Evolutionary conservation across 1,140 invertebrate species (phyloP).

Genomic region (Delia radicum): DNA sequence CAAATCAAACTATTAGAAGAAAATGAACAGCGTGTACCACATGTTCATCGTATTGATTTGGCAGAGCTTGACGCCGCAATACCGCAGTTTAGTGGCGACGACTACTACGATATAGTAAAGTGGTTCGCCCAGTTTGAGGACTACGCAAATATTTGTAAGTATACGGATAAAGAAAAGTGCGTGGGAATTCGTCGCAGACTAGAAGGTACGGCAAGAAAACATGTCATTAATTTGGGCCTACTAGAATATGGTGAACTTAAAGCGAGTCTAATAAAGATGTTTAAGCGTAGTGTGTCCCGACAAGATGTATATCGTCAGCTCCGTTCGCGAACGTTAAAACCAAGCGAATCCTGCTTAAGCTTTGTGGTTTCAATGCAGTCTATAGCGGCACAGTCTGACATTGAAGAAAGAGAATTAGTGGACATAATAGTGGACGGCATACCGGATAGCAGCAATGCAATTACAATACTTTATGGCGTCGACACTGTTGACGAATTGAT

Average conservation of each 20-base stretch:
- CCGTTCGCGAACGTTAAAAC: not conserved
- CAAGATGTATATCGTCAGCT: constrained; percentile 1
- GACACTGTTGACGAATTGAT: not conserved
- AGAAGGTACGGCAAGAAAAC: constrained; percentile 7
- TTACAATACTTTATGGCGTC: not conserved
- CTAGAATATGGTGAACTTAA: not conserved
- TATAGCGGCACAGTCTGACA: not conserved
- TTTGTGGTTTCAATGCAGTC: constrained; percentile 17
- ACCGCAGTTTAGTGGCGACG: constrained; percentile 9
- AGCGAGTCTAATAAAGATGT: not conserved
- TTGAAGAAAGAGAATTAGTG: constrained; percentile 1
- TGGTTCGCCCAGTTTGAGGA: constrained; percentile 22
- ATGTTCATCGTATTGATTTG: not conserved
- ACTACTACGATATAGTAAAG: constrained; percentile 7
- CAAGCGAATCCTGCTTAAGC: constrained; percentile 7
- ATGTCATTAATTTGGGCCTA: not conserved
- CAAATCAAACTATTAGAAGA: not conserved
- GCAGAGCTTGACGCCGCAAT: constrained; percentile 4
- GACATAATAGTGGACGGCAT: constrained; percentile 10
- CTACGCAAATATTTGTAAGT: not conserved
- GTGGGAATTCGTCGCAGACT: not conserved
- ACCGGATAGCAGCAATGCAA: not conserved
- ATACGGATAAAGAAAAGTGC: not conserved
- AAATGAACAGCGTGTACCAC: not conserved
- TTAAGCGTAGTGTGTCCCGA: not conserved